phyloP scores from a whole-genome alignment of 2,888 invertebrate genomes.

The Saturnia pavonia region DNA sequence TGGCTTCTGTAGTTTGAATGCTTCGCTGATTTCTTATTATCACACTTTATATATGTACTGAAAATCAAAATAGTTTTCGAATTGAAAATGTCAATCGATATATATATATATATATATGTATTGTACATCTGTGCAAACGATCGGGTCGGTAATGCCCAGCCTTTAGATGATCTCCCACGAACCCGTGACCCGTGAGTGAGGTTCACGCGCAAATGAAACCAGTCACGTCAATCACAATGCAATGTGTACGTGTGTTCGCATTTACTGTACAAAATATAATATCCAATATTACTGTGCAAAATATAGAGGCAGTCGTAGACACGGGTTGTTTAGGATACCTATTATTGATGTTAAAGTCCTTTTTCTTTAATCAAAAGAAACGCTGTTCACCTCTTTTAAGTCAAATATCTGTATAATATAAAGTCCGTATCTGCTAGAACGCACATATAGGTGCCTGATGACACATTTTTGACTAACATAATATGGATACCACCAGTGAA shows the following conservation, averaged over 20 bases:
- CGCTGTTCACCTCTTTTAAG: too few species aligned
- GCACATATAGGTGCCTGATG: too few species aligned
- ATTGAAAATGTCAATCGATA: constrained; percentile 1
- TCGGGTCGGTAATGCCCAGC: constrained; percentile 6
- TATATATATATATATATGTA: too few species aligned
- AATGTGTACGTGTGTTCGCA: constrained; percentile 10
- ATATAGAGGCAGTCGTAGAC: neutral
- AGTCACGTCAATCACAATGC: constrained; percentile 55
- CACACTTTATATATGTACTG: neutral
- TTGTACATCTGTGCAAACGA: neutral
- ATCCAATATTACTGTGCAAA: neutral
- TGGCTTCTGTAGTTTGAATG: too few species aligned
- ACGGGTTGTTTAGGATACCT: neutral
- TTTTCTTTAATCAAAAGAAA: neutral
- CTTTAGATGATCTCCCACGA: constrained; percentile 44
- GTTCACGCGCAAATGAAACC: constrained; percentile 60
- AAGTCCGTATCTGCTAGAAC: too few species aligned
- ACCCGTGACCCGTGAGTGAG: constrained; percentile 43
- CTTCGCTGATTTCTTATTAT: too few species aligned
- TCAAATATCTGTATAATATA: too few species aligned
- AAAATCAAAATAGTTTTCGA: neutral
- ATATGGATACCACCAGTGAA: too few species aligned
- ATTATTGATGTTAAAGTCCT: neutral
- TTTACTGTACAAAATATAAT: constrained; percentile 3
- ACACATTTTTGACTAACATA: too few species aligned